phyloP scores from a whole-genome alignment of 2,888 invertebrate species.

The Trachelus stipa region DNA sequence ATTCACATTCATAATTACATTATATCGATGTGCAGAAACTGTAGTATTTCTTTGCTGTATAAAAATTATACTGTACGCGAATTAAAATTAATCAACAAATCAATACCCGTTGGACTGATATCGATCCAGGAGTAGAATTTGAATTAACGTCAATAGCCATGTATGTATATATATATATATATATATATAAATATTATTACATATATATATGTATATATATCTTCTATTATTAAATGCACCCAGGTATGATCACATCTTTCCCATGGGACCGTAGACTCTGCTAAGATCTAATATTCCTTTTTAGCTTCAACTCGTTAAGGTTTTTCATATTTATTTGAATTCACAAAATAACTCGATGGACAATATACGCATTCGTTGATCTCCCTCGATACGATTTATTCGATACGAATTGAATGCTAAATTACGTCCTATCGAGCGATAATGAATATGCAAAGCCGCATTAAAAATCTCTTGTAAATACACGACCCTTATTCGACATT shows the following conservation, averaged over 20 bases:
- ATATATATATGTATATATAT: slow-evolving; percentile 6
- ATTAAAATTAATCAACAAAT: slow-evolving; percentile 19
- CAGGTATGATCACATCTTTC: slow-evolving; percentile 25
- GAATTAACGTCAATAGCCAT: slow-evolving; percentile 25
- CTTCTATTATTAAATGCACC: slow-evolving; percentile 29
- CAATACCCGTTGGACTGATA: slow-evolving; percentile 24
- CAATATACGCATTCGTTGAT: not conserved
- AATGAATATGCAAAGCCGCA: slow-evolving; percentile 18
- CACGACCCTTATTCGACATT: slow-evolving; percentile 26
- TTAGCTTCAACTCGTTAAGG: not conserved
- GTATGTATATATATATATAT: not conserved
- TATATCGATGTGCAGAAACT: slow-evolving; percentile 1
- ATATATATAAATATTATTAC: not conserved
- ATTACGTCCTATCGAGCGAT: not conserved
- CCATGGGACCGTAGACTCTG: slow-evolving; percentile 27
- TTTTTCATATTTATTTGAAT: not conserved
- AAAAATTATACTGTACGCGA: slow-evolving; percentile 27
- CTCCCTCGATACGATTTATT: not conserved
- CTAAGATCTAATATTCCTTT: not conserved
- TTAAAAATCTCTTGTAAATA: slow-evolving; percentile 35
- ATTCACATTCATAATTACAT: not conserved
- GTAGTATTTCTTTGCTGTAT: slow-evolving; percentile 15
- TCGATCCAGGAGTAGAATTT: slow-evolving; percentile 21
- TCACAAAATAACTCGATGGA: not conserved
- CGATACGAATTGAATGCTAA: not conserved